A percentile compares a stretch with the other conserved stretches of the same genome.
These are phyloP conservation scores for Hypsopygia costalis DNA, from an alignment of 2,888 invertebrate species.

Conservation along the genomic window DNA sequence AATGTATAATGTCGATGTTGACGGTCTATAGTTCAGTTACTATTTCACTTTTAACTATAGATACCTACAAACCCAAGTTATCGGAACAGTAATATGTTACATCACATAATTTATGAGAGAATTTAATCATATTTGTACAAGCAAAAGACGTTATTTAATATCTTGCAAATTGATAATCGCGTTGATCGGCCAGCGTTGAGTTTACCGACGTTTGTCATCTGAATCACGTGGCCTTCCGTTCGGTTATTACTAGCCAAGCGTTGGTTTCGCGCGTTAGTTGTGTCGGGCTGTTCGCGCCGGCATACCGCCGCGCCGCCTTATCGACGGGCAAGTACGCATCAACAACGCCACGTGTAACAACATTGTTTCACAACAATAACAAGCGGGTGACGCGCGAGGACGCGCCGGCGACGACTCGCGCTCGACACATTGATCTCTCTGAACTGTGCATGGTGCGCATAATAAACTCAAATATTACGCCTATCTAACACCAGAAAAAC, in stretches of 20 bases:
- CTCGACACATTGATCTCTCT: conserved; percentile 29
- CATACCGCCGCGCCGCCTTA: conserved; percentile 45
- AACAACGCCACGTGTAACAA: conserved; percentile 74
- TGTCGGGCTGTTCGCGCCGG: conserved; percentile 59
- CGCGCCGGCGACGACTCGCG: conserved; percentile 41
- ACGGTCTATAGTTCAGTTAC: too few relatives aligned
- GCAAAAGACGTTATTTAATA: conserved; percentile 4
- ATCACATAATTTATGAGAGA: conserved; percentile 3
- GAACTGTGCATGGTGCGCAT: conserved; percentile 36
- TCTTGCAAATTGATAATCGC: conserved; percentile 40
- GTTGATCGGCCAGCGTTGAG: conserved; percentile 49
- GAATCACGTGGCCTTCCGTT: conserved; percentile 72
- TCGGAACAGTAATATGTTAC: not conserved
- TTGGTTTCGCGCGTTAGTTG: conserved; percentile 68
- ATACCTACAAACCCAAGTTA: not conserved
- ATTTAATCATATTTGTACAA: conserved; percentile 1
- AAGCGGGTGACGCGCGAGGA: conserved; percentile 65
- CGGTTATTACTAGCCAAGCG: conserved; percentile 57
- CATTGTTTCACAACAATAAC: conserved; percentile 77
- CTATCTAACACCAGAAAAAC: conserved; percentile 34
- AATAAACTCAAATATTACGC: conserved; percentile 29
- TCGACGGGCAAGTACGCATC: conserved; percentile 61
- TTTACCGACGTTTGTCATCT: conserved; percentile 64
- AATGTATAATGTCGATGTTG: conserved; percentile 14
- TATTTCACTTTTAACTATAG: too few relatives aligned